phyloP scores from a whole-genome alignment of 23 tunicate genomes.

The Trididemnum clinides region DNA sequence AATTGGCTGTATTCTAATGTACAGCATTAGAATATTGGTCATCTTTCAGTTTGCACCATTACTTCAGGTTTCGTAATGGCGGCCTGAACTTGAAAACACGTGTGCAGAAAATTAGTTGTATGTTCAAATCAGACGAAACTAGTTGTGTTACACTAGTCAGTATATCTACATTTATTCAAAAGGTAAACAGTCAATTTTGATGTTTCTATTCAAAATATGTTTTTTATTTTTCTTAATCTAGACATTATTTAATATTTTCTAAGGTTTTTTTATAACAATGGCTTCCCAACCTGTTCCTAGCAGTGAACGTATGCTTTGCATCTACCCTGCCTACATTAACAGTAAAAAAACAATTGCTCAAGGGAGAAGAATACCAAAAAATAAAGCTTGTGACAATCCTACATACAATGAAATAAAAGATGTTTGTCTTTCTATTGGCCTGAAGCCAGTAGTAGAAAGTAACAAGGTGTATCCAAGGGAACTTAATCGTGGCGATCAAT shows the following conservation, averaged over 20 bases:
- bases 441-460: constrained; percentile 77
- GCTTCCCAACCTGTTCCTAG: background rate
- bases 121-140: too few species aligned
- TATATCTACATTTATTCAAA: too few species aligned
- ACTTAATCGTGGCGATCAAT: constrained; percentile 58
- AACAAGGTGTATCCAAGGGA: constrained; percentile 85
- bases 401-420: constrained; percentile 77
- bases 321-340: constrained; percentile 91
- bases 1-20: too few species aligned
- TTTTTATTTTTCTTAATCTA: background rate
- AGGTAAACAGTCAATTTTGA: too few species aligned
- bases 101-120: too few species aligned
- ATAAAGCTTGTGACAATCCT: constrained; percentile 82
- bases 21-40: too few species aligned
- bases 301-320: constrained; percentile 55
- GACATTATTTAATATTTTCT: background rate
- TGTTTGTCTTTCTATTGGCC: constrained; percentile 70
- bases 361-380: constrained; percentile 81
- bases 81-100: too few species aligned
- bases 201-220: background rate
- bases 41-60: too few species aligned
- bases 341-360: constrained; percentile 84
- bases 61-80: too few species aligned
- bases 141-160: too few species aligned
- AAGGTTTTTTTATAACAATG: background rate